These are phyloP conservation scores for Entomobrya proxima DNA, from an alignment of 2,888 invertebrate genomes.

Conservation along the genomic window DNA sequence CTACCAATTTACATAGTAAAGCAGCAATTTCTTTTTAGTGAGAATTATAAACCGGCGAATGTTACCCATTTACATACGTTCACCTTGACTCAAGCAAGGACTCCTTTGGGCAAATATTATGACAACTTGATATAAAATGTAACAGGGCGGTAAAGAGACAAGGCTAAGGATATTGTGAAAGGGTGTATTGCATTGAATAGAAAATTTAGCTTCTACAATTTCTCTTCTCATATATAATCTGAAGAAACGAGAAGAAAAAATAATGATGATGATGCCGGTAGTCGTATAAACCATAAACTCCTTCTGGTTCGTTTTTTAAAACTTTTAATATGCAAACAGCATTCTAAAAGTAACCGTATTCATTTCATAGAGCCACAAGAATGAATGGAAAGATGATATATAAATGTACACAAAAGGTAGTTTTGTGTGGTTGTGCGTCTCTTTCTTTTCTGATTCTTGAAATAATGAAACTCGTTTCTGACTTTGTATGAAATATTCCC, in stretches of 20 bases:
- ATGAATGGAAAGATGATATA: slow-evolving; percentile 9
- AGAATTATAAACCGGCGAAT: slow-evolving; percentile 59
- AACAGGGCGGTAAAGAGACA: background rate
- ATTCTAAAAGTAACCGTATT: slow-evolving; percentile 21
- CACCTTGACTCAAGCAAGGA: slow-evolving; percentile 50
- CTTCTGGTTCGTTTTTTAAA: slow-evolving; percentile 37
- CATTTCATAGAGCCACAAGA: background rate
- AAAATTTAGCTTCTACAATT: background rate
- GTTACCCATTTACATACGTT: slow-evolving; percentile 53
- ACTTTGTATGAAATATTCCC: slow-evolving; percentile 67
- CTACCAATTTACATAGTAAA: slow-evolving; percentile 58
- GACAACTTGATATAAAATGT: background rate
- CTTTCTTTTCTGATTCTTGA: background rate
- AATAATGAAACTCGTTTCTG: slow-evolving; percentile 64
- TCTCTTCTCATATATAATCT: slow-evolving; percentile 1
- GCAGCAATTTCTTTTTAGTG: slow-evolving; percentile 60
- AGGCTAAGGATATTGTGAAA: background rate
- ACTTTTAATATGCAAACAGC: slow-evolving; percentile 52
- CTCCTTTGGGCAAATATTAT: background rate
- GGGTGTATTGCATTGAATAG: background rate
- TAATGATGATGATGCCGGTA: slow-evolving; percentile 43
- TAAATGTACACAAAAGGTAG: slow-evolving; percentile 15
- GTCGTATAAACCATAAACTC: slow-evolving; percentile 45
- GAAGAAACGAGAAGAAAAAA: slow-evolving; percentile 14
- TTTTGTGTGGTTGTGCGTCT: background rate